These are phyloP conservation scores for Aphelinus atriplicis DNA, from an alignment of 1,140 invertebrate species.

Conservation along the genomic window DNA sequence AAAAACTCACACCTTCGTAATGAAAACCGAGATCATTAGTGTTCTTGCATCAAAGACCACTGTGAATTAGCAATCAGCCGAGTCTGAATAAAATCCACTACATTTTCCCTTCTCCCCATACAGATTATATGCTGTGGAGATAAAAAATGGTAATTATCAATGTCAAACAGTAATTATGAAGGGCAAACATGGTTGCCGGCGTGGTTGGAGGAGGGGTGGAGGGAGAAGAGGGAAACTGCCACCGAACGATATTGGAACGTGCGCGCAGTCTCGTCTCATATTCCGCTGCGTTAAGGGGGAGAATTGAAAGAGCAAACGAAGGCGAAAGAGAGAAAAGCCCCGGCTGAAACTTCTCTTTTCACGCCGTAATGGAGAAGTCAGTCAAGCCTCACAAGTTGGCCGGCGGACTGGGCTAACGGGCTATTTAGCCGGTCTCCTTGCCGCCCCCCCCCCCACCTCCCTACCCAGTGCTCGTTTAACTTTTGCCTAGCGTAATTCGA, in stretches of 20 bases:
- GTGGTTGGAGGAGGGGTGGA: too few relatives aligned
- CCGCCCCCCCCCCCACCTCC: neutral
- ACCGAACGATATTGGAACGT: too few relatives aligned
- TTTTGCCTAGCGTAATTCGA: conserved; percentile 28
- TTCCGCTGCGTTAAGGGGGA: neutral
- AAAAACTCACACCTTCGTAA: too few relatives aligned
- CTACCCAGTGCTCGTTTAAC: conserved; percentile 39
- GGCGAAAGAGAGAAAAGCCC: neutral
- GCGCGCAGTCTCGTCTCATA: too few relatives aligned
- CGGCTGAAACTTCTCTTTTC: conserved; percentile 23
- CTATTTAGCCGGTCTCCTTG: conserved; percentile 44
- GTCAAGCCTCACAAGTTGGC: conserved; percentile 51
- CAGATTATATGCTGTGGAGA: too few relatives aligned
- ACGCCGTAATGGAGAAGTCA: conserved; percentile 52
- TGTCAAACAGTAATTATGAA: conserved; percentile 9
- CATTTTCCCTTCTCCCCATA: too few relatives aligned
- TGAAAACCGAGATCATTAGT: too few relatives aligned
- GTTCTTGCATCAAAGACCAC: too few relatives aligned
- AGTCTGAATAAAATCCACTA: too few relatives aligned
- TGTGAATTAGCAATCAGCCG: too few relatives aligned
- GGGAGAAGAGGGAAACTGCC: too few relatives aligned
- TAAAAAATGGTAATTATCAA: conserved; percentile 3
- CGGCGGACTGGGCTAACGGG: conserved; percentile 42
- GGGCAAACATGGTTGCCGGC: neutral
- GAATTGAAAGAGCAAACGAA: neutral